Percentiles rank a stretch among this genome's conserved stretches.
Evolutionary conservation across 2,888 invertebrate genomes (phyloP).

Genomic region (Rhyacophila evoluta): DNA sequence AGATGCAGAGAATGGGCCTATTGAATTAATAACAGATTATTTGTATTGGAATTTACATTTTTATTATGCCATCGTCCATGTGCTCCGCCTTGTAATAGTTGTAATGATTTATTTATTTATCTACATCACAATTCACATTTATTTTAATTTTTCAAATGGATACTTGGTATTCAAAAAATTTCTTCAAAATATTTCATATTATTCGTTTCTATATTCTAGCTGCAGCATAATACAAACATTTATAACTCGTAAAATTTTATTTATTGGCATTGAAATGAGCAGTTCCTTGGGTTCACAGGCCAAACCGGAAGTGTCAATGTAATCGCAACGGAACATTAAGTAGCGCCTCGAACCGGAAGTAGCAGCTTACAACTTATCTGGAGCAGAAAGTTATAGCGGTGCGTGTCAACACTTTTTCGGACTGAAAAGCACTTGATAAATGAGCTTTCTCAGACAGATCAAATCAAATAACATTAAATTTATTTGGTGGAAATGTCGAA

Average conservation of each 20-base stretch:
- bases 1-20: too few relatives aligned
- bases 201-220: too few relatives aligned
- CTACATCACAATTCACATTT: too few relatives aligned
- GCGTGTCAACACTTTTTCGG: constrained; percentile 20
- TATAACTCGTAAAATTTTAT: constrained; percentile 6
- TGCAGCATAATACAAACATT: neutral
- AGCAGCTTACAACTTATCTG: constrained; percentile 22
- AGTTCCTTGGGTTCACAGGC: neutral
- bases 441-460: neutral
- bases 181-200: neutral
- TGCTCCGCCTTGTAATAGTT: too few relatives aligned
- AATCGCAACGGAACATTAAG: constrained; percentile 22
- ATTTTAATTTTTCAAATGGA: too few relatives aligned
- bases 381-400: constrained; percentile 13
- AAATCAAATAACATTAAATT: too few relatives aligned
- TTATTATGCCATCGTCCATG: too few relatives aligned
- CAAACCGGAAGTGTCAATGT: constrained; percentile 23
- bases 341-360: constrained; percentile 1
- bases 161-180: too few relatives aligned
- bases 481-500: too few relatives aligned
- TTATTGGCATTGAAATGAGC: constrained; percentile 3
- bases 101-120: too few relatives aligned
- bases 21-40: too few relatives aligned
- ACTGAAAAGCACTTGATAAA: constrained; percentile 4
- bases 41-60: too few relatives aligned